Percentiles rank a stretch among this genome's conserved stretches.
Conservation (phyloP, 2,888 invertebrate genomes). For the Corbicula japonica region DNA sequence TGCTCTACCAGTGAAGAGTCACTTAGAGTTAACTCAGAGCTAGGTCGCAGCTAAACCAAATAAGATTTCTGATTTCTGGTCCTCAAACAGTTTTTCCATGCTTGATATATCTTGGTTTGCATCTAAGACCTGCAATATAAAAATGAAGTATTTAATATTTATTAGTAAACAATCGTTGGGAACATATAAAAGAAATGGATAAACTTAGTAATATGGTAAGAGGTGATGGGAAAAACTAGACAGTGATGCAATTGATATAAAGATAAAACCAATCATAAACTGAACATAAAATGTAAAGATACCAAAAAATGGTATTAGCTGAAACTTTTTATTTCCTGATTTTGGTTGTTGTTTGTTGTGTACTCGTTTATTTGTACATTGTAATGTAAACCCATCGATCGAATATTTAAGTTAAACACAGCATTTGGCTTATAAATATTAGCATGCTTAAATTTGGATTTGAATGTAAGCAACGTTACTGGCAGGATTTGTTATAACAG, state of each 20-base stretch:
- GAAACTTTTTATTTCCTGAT: too few relatives aligned
- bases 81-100: conserved; percentile 72
- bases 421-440: too few relatives aligned
- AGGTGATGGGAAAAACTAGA: background rate
- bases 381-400: too few relatives aligned
- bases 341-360: too few relatives aligned
- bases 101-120: conserved; percentile 74
- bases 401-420: too few relatives aligned
- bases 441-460: too few relatives aligned
- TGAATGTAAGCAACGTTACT: background rate
- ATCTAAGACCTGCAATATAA: conserved; percentile 75
- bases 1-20: too few relatives aligned
- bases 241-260: background rate
- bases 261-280: background rate
- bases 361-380: too few relatives aligned
- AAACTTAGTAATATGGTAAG: background rate
- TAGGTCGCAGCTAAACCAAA: conserved; percentile 45
- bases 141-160: background rate
- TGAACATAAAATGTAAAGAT: background rate
- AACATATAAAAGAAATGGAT: background rate
- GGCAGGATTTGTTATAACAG: background rate
- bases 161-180: background rate
- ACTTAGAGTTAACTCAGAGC: too few relatives aligned
- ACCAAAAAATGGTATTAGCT: background rate
- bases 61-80: conserved; percentile 61